phyloP scores from a whole-genome alignment of 1,140 invertebrate genomes.

The Varroa destructor region DNA sequence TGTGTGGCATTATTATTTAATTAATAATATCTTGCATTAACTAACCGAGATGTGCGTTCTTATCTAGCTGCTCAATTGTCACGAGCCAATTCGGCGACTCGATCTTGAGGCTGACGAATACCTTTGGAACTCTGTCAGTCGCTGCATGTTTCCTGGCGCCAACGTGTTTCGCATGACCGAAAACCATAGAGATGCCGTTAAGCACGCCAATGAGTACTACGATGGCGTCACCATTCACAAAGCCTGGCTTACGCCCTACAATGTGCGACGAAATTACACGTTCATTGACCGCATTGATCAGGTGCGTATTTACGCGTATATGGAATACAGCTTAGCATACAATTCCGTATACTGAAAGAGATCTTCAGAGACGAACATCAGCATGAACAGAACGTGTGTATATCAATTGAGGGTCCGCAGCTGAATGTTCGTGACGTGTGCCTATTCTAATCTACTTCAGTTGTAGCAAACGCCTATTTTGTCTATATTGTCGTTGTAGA shows the following conservation, averaged over 20 bases:
- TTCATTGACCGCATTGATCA: constrained; percentile 21
- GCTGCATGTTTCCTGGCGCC: constrained; percentile 48
- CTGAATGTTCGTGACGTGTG: too few relatives aligned
- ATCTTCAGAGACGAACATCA: too few relatives aligned
- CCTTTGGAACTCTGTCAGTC: constrained; percentile 48
- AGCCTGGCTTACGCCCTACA: constrained; percentile 65
- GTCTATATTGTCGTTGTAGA: too few relatives aligned
- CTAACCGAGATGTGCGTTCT: too few relatives aligned
- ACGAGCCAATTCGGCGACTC: constrained; percentile 36
- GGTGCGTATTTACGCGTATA: background rate
- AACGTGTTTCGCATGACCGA: constrained; percentile 48
- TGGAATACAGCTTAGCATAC: background rate
- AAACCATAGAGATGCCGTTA: constrained; percentile 45
- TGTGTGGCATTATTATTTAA: too few relatives aligned
- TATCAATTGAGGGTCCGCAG: too few relatives aligned
- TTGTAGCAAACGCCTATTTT: too few relatives aligned
- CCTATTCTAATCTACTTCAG: too few relatives aligned
- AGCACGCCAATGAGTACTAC: constrained; percentile 38
- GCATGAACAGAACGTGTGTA: too few relatives aligned
- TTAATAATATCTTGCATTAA: too few relatives aligned
- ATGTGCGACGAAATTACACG: constrained; percentile 44
- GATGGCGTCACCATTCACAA: constrained; percentile 40
- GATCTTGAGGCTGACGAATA: constrained; percentile 48
- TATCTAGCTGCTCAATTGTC: constrained; percentile 40
- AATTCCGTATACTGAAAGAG: too few relatives aligned